Percentiles rank a stretch among this genome's conserved stretches.
These are phyloP conservation scores for Hylaeus anthracinus DNA, from an alignment of 1,140 invertebrate species.

Conservation along the genomic window DNA sequence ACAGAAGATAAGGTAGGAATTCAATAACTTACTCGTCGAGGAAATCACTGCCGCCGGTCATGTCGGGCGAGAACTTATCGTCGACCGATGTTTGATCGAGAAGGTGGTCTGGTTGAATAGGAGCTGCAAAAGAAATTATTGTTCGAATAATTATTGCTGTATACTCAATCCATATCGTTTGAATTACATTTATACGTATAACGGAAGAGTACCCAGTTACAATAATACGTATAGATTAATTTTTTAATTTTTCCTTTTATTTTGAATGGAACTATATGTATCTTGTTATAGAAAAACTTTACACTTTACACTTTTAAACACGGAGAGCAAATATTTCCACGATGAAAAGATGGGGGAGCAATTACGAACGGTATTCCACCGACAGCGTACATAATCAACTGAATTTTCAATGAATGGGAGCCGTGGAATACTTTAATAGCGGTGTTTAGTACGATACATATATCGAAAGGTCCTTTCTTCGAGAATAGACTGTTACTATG, in stretches of 20 bases:
- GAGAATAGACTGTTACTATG: too few species aligned
- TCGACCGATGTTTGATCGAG: conserved; percentile 58
- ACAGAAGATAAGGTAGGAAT: background rate
- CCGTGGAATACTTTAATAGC: background rate
- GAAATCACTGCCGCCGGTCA: conserved; percentile 62
- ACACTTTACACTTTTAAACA: background rate
- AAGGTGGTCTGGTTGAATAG: conserved; percentile 44
- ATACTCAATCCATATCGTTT: background rate
- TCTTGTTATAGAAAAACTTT: too few species aligned
- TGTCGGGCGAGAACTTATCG: conserved; percentile 65
- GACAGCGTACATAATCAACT: background rate
- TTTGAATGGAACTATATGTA: too few species aligned
- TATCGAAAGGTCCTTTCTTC: too few species aligned
- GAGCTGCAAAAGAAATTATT: conserved; percentile 62
- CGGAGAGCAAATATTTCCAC: conserved; percentile 4
- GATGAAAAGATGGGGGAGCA: conserved; percentile 20
- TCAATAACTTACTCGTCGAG: conserved; percentile 69
- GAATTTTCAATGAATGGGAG: background rate
- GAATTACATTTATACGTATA: too few species aligned
- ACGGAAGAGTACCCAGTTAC: too few species aligned
- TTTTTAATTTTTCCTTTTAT: too few species aligned
- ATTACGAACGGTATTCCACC: conserved; percentile 5
- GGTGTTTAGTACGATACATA: too few species aligned
- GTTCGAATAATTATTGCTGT: background rate
- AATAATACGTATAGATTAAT: too few species aligned